Percentiles rank a stretch among this genome's conserved stretches.
phyloP scores from a whole-genome alignment of 2,797 vertebrate genomes.

The Megaceryle alcyon region DNA sequence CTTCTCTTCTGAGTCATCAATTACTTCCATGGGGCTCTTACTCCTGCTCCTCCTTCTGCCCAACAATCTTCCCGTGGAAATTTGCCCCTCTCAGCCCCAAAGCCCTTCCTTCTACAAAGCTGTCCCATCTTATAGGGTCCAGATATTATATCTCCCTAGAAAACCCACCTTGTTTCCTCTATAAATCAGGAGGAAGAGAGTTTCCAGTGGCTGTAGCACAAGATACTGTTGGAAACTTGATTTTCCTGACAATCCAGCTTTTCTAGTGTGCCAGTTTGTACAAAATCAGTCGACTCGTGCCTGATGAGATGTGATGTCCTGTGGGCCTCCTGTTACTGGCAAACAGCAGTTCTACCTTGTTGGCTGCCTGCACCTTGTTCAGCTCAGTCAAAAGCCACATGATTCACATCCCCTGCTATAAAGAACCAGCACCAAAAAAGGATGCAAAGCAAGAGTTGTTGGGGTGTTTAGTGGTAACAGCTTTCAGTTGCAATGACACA shows the following conservation, averaged over 20 bases:
- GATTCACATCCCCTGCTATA: not conserved
- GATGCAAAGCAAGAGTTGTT: not conserved
- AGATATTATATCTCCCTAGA: not conserved
- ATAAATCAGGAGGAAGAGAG: not conserved
- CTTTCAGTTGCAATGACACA: not conserved
- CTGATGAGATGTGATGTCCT: not conserved
- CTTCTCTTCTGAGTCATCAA: not conserved
- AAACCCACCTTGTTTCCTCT: not conserved
- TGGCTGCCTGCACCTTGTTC: not conserved
- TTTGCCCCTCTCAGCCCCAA: not conserved
- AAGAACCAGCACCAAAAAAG: not conserved
- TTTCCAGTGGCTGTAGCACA: not conserved
- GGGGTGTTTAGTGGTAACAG: not conserved
- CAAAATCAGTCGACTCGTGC: not conserved
- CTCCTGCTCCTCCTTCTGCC: not conserved
- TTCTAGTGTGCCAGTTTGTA: not conserved
- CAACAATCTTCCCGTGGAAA: not conserved
- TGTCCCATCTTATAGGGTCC: not conserved
- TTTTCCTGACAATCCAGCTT: not conserved
- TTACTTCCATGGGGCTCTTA: not conserved
- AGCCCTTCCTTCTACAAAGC: not conserved
- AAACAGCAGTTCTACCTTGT: not conserved
- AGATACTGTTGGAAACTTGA: not conserved
- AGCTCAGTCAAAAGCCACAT: not conserved
- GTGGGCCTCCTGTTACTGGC: not conserved